Percentiles rank a stretch among this genome's conserved stretches.
phyloP scores from a whole-genome alignment of 2,797 vertebrate genomes.

The Gephyroberyx darwinii region DNA sequence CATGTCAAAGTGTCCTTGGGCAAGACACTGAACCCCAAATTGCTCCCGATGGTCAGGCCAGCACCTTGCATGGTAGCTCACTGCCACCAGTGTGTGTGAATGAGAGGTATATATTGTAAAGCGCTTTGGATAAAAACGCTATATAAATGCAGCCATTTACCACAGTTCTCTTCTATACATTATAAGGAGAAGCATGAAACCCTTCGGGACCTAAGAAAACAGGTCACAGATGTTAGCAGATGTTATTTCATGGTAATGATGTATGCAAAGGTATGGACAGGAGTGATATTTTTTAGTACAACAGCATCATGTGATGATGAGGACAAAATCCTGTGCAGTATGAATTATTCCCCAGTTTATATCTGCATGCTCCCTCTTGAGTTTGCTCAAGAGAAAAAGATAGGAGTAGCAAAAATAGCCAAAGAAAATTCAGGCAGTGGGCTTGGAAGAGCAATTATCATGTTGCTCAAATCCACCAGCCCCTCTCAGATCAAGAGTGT shows the following conservation, averaged over 20 bases:
- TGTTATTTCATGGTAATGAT: slow-evolving; percentile 36
- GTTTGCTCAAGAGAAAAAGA: slow-evolving; percentile 21
- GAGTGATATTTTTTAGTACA: slow-evolving; percentile 30
- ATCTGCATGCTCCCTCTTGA: slow-evolving; percentile 15
- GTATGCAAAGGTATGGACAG: neutral
- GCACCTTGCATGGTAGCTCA: too few relatives aligned
- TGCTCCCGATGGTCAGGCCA: too few relatives aligned
- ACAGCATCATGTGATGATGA: slow-evolving; percentile 2
- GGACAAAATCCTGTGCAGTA: slow-evolving; percentile 23
- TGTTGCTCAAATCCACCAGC: slow-evolving; percentile 62
- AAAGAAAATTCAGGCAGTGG: slow-evolving; percentile 9
- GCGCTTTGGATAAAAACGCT: too few relatives aligned
- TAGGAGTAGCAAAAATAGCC: slow-evolving; percentile 35
- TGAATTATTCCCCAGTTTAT: slow-evolving; percentile 40
- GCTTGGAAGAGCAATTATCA: slow-evolving; percentile 62
- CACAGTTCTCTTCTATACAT: too few relatives aligned
- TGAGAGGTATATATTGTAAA: too few relatives aligned
- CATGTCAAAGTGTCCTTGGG: too few relatives aligned
- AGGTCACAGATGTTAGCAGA: neutral
- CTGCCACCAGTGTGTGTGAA: too few relatives aligned
- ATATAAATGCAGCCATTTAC: too few relatives aligned
- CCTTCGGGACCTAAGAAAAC: neutral
- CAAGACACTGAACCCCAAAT: too few relatives aligned
- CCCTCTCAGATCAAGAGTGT: slow-evolving; percentile 69
- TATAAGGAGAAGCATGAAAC: slow-evolving; percentile 20